Conservation (phyloP, 2,113 vertebrate species). For the Podocnemis expansa region DNA sequence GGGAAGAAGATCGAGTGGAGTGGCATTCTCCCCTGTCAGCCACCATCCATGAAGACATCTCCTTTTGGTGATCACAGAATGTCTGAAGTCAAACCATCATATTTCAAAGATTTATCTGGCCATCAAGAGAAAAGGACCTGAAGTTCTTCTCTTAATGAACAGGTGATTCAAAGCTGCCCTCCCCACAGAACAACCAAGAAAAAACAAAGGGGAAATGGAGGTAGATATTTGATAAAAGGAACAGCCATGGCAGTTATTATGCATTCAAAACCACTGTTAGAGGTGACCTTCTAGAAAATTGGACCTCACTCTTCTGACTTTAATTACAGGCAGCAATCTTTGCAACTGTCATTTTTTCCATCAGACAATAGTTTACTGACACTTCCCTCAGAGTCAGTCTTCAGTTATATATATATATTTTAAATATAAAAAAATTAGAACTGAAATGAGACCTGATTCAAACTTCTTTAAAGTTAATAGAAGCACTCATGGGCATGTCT, state of each 20-base stretch:
- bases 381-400: not conserved
- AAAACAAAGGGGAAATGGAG: not conserved
- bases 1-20: not conserved
- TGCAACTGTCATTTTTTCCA: not conserved
- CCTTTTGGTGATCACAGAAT: not conserved
- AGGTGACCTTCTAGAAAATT: not conserved
- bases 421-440: not conserved
- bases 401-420: not conserved
- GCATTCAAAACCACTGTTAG: not conserved
- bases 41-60: not conserved
- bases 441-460: not conserved
- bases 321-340: rapidly evolving
- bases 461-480: not conserved
- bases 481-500: no score
- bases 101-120: not conserved
- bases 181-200: not conserved
- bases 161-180: not conserved
- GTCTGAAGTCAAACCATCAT: rapidly evolving
- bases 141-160: not conserved
- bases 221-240: not conserved
- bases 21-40: rapidly evolving
- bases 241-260: not conserved
- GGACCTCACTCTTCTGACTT: not conserved
- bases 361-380: not conserved
- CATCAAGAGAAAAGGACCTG: not conserved